Percentiles rank a stretch among this genome's conserved stretches.
These are phyloP conservation scores for Sphinx pinastri DNA, from an alignment of 2,888 invertebrate species.

Conservation along the genomic window DNA sequence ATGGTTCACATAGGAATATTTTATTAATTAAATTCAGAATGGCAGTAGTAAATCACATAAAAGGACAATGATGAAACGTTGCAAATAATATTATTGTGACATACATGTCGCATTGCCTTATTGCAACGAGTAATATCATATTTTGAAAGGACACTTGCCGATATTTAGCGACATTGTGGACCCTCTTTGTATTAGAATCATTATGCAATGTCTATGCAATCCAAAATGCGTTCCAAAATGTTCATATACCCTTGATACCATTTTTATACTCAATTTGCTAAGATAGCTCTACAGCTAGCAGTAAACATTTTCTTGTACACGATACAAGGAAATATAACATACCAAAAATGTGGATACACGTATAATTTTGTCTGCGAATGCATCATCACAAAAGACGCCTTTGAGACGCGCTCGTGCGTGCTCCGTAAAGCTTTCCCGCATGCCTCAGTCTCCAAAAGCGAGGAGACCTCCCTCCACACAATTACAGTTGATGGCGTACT, in stretches of 20 bases:
- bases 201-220: too few relatives aligned
- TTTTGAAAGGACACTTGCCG: too few relatives aligned
- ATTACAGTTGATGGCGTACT: conserved; percentile 13
- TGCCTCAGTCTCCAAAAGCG: conserved; percentile 19
- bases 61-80: too few relatives aligned
- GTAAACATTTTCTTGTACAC: neutral
- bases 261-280: too few relatives aligned
- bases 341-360: neutral
- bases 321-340: neutral
- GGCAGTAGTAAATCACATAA: neutral
- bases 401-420: conserved; percentile 23
- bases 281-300: too few relatives aligned
- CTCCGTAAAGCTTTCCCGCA: conserved; percentile 17
- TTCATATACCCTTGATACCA: too few relatives aligned
- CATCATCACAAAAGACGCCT: conserved; percentile 19
- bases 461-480: conserved; percentile 13
- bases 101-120: too few relatives aligned
- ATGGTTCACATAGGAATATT: neutral
- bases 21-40: neutral
- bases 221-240: too few relatives aligned
- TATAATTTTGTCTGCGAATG: neutral
- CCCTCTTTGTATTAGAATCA: too few relatives aligned
- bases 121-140: too few relatives aligned
- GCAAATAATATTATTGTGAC: too few relatives aligned
- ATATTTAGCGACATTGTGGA: too few relatives aligned